Percentiles rank a stretch among this genome's conserved stretches.
phyloP scores from a whole-genome alignment of 2,113 vertebrate genomes.

The Colossoma macropomum region DNA sequence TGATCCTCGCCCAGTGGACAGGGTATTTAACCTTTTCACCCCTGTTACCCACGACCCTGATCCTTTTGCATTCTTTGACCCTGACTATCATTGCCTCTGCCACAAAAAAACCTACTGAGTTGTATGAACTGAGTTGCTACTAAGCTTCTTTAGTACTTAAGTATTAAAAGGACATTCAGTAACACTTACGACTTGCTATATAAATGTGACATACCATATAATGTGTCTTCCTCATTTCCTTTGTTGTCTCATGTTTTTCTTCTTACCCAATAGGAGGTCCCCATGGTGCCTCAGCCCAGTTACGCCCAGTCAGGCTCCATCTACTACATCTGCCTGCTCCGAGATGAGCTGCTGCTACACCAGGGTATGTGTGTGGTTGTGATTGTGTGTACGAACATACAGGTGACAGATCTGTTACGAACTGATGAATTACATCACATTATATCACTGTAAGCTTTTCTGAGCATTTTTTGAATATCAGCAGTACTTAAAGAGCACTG shows the following conservation, averaged over 20 bases:
- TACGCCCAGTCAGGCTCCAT: constrained; percentile 94
- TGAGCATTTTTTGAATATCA: no score
- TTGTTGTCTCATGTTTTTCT: neutral
- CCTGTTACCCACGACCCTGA: neutral
- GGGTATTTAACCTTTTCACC: constrained; percentile 74
- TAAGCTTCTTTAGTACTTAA: neutral
- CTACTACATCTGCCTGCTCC: constrained; percentile 94
- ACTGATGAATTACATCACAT: no score
- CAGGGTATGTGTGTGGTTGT: constrained; percentile 79
- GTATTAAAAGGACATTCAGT: neutral
- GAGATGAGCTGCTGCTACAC: constrained; percentile 93
- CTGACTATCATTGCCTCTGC: neutral
- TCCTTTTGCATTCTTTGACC: neutral
- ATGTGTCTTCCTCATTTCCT: neutral
- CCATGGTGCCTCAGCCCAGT: constrained; percentile 95
- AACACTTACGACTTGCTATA: no score
- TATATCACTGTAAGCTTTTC: no score
- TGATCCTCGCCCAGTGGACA: constrained; percentile 88
- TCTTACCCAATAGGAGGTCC: constrained; percentile 86
- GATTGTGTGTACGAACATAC: constrained; percentile 62
- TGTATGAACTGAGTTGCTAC: neutral
- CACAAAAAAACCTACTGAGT: neutral
- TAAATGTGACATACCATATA: no score
- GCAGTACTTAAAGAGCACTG: no score
- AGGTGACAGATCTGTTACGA: no score